These are phyloP conservation scores for Sphaerophoria taeniata DNA, from an alignment of 2,888 invertebrate species.

Conservation along the genomic window DNA sequence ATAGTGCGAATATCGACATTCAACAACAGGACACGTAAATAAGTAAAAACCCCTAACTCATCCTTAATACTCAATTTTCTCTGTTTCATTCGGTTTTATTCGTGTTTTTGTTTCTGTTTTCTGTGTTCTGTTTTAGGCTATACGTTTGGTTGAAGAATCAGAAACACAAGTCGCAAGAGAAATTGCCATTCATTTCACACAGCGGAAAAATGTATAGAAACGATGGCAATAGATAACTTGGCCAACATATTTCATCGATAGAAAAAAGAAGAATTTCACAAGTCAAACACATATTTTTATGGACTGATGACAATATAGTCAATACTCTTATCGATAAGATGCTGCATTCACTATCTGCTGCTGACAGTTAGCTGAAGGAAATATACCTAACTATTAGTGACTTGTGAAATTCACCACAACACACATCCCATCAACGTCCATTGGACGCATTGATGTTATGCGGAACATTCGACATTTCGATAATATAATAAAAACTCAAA, in stretches of 20 bases:
- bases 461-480: slow-evolving; percentile 58
- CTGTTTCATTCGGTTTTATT: neutral
- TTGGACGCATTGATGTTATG: slow-evolving; percentile 17
- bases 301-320: too few species aligned
- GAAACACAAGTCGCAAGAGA: slow-evolving; percentile 8
- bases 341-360: too few species aligned
- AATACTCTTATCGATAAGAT: too few species aligned
- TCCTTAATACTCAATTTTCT: neutral
- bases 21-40: slow-evolving; percentile 58
- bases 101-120: slow-evolving; percentile 4
- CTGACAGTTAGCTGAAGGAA: too few species aligned
- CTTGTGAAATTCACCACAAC: slow-evolving; percentile 13
- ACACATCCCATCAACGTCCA: slow-evolving; percentile 4
- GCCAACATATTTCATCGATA: neutral
- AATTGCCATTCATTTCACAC: slow-evolving; percentile 23
- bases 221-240: neutral
- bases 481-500: slow-evolving; percentile 72
- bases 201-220: neutral
- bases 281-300: neutral
- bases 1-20: slow-evolving; percentile 58
- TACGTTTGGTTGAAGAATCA: slow-evolving; percentile 8
- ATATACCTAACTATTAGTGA: neutral
- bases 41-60: slow-evolving; percentile 23
- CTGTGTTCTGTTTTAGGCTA: neutral
- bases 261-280: slow-evolving; percentile 5